phyloP scores from a whole-genome alignment of 2,888 invertebrate species.

The Phortica okadai region DNA sequence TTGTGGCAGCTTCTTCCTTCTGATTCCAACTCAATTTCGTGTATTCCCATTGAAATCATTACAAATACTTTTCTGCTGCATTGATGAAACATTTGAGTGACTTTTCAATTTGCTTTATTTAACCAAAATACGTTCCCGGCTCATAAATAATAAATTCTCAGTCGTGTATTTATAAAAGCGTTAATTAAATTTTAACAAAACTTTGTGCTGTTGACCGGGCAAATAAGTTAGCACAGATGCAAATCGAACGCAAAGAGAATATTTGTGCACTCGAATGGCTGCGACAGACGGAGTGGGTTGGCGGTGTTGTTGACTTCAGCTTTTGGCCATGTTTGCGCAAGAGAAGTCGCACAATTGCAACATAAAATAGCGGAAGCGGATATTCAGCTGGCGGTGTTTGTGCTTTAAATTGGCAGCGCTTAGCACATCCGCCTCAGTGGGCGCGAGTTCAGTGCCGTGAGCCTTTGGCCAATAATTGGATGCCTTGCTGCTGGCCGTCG shows the following conservation, averaged over 20 bases:
- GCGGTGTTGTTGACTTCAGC: constrained; percentile 13
- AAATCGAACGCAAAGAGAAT: background rate
- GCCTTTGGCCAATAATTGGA: constrained; percentile 68
- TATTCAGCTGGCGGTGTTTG: constrained; percentile 62
- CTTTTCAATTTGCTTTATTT: background rate
- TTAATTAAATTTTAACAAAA: constrained; percentile 27
- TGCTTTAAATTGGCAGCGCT: constrained; percentile 68
- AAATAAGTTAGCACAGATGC: background rate
- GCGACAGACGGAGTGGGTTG: background rate
- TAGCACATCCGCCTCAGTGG: constrained; percentile 63
- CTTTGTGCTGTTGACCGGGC: background rate
- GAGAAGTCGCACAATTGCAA: constrained; percentile 22
- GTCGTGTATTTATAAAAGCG: constrained; percentile 1
- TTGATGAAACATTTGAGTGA: background rate
- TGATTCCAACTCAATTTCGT: no score
- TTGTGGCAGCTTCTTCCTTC: no score
- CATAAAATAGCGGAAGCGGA: constrained; percentile 60
- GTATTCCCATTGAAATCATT: no score
- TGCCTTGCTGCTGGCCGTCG: constrained; percentile 43
- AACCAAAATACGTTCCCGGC: background rate
- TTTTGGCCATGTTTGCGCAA: constrained; percentile 27
- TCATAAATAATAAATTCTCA: background rate
- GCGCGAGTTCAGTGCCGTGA: constrained; percentile 33
- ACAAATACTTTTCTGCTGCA: background rate
- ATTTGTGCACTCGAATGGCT: background rate